Conservation (phyloP, 2,888 invertebrate species). For the Oscheius sp. region DNA sequence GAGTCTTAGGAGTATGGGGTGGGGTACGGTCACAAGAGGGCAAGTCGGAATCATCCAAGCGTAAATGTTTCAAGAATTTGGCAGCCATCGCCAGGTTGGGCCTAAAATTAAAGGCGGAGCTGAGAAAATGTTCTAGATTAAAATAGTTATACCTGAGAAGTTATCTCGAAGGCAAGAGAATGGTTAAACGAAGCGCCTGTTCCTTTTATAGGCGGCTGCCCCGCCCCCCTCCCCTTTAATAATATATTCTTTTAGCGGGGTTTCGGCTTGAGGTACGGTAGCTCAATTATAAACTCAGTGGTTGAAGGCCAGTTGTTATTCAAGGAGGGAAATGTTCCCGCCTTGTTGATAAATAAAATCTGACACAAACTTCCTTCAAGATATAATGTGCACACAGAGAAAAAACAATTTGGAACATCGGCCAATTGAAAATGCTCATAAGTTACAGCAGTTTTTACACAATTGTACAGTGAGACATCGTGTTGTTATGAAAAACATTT, state of each 20-base stretch:
- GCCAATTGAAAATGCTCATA: too few species aligned
- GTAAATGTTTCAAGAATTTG: slow-evolving; percentile 46
- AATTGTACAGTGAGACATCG: too few species aligned
- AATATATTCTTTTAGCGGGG: slow-evolving; percentile 11
- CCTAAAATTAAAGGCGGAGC: neutral
- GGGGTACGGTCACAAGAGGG: slow-evolving; percentile 47
- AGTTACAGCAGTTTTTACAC: too few species aligned
- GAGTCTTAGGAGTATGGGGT: slow-evolving; percentile 48
- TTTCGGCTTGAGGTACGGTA: neutral
- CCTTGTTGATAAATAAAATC: too few species aligned
- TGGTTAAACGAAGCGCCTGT: slow-evolving; percentile 6
- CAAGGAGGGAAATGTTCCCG: neutral
- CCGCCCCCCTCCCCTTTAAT: slow-evolving; percentile 33
- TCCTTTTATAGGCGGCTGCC: slow-evolving; percentile 30
- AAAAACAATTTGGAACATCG: neutral
- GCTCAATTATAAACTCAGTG: slow-evolving; percentile 1
- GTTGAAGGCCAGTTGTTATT: neutral
- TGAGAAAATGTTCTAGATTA: neutral
- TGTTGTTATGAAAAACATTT: too few species aligned
- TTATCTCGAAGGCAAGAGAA: slow-evolving; percentile 33
- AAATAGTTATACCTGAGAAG: slow-evolving; percentile 24
- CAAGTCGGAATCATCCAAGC: slow-evolving; percentile 47
- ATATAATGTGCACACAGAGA: neutral
- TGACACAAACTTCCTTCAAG: neutral
- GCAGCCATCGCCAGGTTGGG: slow-evolving; percentile 34